A percentile compares a stretch with the other conserved stretches of the same genome.
These are phyloP conservation scores for Linnaemya vulpina DNA, from an alignment of 2,888 invertebrate species.

Conservation along the genomic window DNA sequence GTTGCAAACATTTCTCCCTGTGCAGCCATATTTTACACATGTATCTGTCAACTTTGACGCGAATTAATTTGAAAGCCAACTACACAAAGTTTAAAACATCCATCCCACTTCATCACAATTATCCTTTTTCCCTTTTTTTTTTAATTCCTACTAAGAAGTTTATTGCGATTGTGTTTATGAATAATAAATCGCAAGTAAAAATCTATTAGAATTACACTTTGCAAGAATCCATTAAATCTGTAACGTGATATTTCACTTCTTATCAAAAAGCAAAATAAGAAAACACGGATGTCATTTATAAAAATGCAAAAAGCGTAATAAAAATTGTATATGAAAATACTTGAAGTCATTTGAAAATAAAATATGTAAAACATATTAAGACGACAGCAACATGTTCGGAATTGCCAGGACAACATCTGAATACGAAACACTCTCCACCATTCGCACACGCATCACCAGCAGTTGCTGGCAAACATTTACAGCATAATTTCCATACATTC, in stretches of 20 bases:
- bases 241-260: slow-evolving; percentile 37
- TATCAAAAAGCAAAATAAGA: neutral
- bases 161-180: slow-evolving; percentile 41
- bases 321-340: neutral
- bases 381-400: slow-evolving; percentile 31
- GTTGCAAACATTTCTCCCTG: neutral
- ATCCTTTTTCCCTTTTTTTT: too few species aligned
- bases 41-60: too few species aligned
- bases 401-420: slow-evolving; percentile 25
- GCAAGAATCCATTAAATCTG: slow-evolving; percentile 63
- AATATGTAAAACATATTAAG: slow-evolving; percentile 65
- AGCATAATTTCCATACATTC: slow-evolving; percentile 13
- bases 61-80: too few species aligned
- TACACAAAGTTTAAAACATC: neutral
- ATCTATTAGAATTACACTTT: slow-evolving; percentile 61
- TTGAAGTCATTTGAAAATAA: slow-evolving; percentile 51
- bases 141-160: neutral
- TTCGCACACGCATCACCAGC: neutral
- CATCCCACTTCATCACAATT: slow-evolving; percentile 30
- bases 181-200: slow-evolving; percentile 60
- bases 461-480: slow-evolving; percentile 39
- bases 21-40: too few species aligned
- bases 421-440: slow-evolving; percentile 25
- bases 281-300: neutral
- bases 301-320: neutral